Evolutionary conservation across 2,888 invertebrate species (phyloP), one percentile per base, ranked within the genome.

Genomic region (Euplexia lucipara): DNA sequence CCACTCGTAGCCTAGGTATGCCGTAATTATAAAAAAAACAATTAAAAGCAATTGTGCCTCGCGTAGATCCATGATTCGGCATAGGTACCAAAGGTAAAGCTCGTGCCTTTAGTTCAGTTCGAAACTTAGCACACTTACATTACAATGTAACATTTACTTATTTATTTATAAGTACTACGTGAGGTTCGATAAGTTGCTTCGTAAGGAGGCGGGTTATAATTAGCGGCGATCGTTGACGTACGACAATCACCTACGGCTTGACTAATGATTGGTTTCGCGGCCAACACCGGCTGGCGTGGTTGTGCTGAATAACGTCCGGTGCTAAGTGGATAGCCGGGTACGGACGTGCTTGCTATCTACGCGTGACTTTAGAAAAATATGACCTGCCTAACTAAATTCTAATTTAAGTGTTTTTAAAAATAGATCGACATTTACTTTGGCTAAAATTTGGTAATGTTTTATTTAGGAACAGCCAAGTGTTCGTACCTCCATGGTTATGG

Each of bases 301-400:
- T 88, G 65, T 83, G 94, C 92, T 88, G 88, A 86, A 82, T 94
- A 92, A 94, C 83, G 82, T 94, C 94, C 94, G 93, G 84, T 73
- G 77, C 78, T 90, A 93, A 94, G 93, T 93, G 92, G 93, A 91
- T 91, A 88, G 90, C 82, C 72, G 16, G 48, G 52, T 53, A 80
- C 61, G 65, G 56, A 59, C 71, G 75, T 59, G 64, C 70, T 70
- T 54, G 48, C n/a, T 73, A 70, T 71, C 58, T 80, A 77, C 68
- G 63, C 79, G 84, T 84, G 83, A 82, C 79, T 75, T 65, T 81
- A 61, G 69, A 51, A 76, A 84, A 83, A 83, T 63, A 68, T 67
- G 57, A 76, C 66, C 49, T 34, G 58, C 41, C 64, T 51, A 52
- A 54, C 64, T 51, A 52, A 54, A 61, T 61, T 68, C 42, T 67